A percentile compares a stretch with the other conserved stretches of the same genome.
Evolutionary conservation across 2,888 invertebrate genomes (phyloP).

Genomic region (Ochropleura leucogaster): DNA sequence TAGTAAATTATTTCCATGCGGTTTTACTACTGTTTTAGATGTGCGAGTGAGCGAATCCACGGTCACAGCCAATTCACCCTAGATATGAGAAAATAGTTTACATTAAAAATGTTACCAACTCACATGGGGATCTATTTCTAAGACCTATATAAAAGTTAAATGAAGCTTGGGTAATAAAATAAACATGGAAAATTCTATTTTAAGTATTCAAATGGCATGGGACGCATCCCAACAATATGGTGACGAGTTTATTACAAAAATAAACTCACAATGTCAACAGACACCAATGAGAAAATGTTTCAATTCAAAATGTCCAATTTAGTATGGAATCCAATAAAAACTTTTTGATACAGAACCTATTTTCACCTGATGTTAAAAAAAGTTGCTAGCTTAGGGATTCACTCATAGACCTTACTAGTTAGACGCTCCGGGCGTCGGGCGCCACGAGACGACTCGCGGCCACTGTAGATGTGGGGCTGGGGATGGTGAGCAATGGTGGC

Average conservation of each 20-base stretch:
- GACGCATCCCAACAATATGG: constrained; percentile 20
- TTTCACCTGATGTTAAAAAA: not conserved
- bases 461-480: no score
- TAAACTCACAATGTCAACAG: not conserved
- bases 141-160: constrained; percentile 14
- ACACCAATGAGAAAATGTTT: not conserved
- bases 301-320: constrained; percentile 1
- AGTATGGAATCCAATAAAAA: constrained; percentile 5
- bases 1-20: no score
- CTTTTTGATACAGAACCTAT: not conserved
- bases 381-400: not conserved
- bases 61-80: not conserved
- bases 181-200: constrained; percentile 40
- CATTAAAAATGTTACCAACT: no score
- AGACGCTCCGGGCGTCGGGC: not conserved
- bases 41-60: not conserved
- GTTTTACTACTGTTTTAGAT: not conserved
- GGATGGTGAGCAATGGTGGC: no score
- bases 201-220: constrained; percentile 18
- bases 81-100: no score
- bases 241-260: not conserved
- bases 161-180: constrained; percentile 35
- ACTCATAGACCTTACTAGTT: no score
- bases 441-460: no score
- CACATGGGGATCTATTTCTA: constrained; percentile 20